Base-by-base conservation (phyloP, 2,888 invertebrate genomes). In the Drosophila nr. fundita region DNA sequence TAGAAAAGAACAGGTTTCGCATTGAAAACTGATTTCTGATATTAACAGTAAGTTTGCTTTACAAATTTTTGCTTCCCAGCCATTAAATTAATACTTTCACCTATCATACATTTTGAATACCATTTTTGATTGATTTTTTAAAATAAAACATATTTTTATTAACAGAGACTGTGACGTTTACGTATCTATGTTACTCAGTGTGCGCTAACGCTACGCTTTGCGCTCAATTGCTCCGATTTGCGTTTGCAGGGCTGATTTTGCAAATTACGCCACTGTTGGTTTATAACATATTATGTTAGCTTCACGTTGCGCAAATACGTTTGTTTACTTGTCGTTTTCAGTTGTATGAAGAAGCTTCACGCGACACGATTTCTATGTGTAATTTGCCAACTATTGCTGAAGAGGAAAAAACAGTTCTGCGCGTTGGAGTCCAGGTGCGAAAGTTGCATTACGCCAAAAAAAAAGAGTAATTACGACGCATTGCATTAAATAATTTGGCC, bases 401-500 rank as follows among this genome's bases (percentile, higher is more conserved):
- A 55, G 36, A 48, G 54, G 48, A 55, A 32, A 55, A 42, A 42
- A 59, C 55, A 66, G 11, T 75, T 59, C 55, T 70, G 50, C 60
- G 75, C 79, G 69, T 57, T 45, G 50, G 18, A 54, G 53, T 60
- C 27, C 60, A 69, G 60, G 67, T 80, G 78, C 67, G 42, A 65
- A 79, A 80, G 45, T 66, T 80, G 77, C 77, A 78, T 52, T 79
- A 59, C 71, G 67, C 58, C 71, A 55, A 55, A 58, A 32, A 50
- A 50, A 15, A 45, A 45, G 45, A 24, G 45, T 34, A 71, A 65
- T 71, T 80, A 76, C 76, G 76, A 71, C 80, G 70, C 71, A 80
- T 68, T 80, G 78, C 76, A 78, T 65, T 76, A 78, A 68, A 54
- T 58, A 76, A 73, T 71, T 76, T 80, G 65, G 76, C 78, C 80